These are phyloP conservation scores for Drosophila cognata DNA, from an alignment of 2,888 invertebrate species.

Conservation along the genomic window DNA sequence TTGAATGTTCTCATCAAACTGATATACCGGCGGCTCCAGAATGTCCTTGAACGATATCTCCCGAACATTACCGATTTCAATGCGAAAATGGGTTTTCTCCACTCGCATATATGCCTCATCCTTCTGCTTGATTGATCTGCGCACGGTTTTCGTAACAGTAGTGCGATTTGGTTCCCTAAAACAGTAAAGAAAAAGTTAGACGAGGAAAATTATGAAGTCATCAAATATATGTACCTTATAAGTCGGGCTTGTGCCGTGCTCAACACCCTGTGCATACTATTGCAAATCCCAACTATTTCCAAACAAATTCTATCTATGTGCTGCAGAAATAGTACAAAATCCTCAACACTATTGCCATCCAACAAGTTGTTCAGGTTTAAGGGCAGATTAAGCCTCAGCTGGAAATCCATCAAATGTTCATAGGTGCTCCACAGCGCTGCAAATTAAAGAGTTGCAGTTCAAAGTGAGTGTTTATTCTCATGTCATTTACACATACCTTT, in stretches of 20 bases:
- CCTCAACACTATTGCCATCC: slow-evolving; percentile 44
- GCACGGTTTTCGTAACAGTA: slow-evolving; percentile 61
- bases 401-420: slow-evolving; percentile 70
- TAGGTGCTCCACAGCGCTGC: slow-evolving; percentile 53
- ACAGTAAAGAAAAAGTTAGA: background rate
- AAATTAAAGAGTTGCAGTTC: background rate
- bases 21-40: slow-evolving; percentile 65
- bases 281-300: slow-evolving; percentile 40
- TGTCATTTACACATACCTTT: slow-evolving; percentile 5
- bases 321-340: slow-evolving; percentile 52
- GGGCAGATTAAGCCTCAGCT: slow-evolving; percentile 69
- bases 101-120: slow-evolving; percentile 35
- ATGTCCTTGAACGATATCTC: slow-evolving; percentile 71
- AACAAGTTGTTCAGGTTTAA: slow-evolving; percentile 45
- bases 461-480: background rate
- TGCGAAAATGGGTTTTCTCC: slow-evolving; percentile 49
- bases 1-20: slow-evolving; percentile 72
- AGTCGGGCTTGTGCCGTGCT: slow-evolving; percentile 46
- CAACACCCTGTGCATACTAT: slow-evolving; percentile 49
- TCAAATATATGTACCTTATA: slow-evolving; percentile 50
- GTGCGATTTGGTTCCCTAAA: slow-evolving; percentile 61
- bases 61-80: slow-evolving; percentile 71
- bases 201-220: background rate
- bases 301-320: slow-evolving; percentile 60
- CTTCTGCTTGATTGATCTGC: slow-evolving; percentile 23